These are phyloP conservation scores for Chaetogeoica ovagalla DNA, from an alignment of 2,888 invertebrate genomes.

Conservation along the genomic window DNA sequence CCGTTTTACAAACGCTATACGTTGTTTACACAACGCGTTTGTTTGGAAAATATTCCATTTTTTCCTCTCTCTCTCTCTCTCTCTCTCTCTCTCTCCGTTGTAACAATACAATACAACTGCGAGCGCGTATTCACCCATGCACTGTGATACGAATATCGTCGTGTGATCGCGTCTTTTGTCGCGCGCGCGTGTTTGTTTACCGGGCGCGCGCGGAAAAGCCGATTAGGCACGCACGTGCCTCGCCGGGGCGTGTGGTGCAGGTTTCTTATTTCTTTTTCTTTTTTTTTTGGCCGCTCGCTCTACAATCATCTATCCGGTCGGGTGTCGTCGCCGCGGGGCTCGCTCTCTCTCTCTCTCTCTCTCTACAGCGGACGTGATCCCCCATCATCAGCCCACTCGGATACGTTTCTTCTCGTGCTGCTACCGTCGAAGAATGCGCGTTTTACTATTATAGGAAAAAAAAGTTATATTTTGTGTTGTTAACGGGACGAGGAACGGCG, in stretches of 20 bases:
- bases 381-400: neutral
- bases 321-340: slow-evolving; percentile 6
- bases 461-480: neutral
- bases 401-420: neutral
- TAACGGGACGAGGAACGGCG: no score
- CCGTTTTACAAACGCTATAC: no score
- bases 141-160: no score
- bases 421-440: neutral
- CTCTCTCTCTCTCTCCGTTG: neutral
- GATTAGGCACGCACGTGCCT: slow-evolving; percentile 34
- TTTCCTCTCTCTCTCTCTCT: neutral
- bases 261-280: no score
- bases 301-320: neutral
- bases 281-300: neutral
- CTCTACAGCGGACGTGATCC: slow-evolving; percentile 23
- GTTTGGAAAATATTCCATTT: no score
- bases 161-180: neutral
- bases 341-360: no score
- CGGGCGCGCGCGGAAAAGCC: slow-evolving; percentile 15
- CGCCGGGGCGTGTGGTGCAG: neutral
- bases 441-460: neutral
- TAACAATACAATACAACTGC: neutral
- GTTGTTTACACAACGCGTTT: no score
- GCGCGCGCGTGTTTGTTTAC: slow-evolving; percentile 11
- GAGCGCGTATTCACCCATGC: no score